phyloP scores from a whole-genome alignment of 2,113 vertebrate species.

The Grammomys dolichurus region DNA sequence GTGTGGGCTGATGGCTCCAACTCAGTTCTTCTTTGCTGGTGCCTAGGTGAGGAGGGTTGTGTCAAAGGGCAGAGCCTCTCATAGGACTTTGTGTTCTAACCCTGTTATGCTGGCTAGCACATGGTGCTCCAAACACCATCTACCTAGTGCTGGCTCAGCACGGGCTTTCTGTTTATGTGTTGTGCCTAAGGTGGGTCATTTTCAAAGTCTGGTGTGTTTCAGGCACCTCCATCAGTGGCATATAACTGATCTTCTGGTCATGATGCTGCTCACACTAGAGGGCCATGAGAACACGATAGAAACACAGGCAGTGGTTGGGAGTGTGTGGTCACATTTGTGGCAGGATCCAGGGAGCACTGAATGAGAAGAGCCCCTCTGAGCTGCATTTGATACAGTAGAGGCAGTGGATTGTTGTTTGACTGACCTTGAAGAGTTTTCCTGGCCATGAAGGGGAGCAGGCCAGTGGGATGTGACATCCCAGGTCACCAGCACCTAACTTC shows the following conservation, averaged over 20 bases:
- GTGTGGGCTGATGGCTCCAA: neutral
- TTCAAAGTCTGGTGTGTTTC: too few relatives aligned
- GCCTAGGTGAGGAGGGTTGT: neutral
- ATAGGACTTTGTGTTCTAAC: neutral
- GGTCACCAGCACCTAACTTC: fast-evolving
- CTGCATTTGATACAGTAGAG: too few relatives aligned
- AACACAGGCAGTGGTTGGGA: neutral
- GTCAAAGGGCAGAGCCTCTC: neutral
- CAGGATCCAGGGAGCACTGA: fast-evolving
- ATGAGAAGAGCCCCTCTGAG: fast-evolving
- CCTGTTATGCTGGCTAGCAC: too few relatives aligned
- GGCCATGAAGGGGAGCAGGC: fast-evolving
- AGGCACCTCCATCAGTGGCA: fast-evolving
- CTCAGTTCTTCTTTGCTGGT: too few relatives aligned
- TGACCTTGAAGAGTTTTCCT: fast-evolving
- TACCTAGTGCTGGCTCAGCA: fast-evolving
- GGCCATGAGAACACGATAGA: fast-evolving
- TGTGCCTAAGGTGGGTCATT: fast-evolving
- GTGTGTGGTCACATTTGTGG: neutral
- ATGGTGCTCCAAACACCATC: fast-evolving
- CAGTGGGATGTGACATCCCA: fast-evolving
- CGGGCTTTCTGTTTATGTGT: neutral
- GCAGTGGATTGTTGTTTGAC: fast-evolving
- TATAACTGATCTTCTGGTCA: too few relatives aligned
- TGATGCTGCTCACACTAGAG: neutral